Evolutionary conservation across 2,113 vertebrate species (phyloP).

Genomic region (Grallaria varia): DNA sequence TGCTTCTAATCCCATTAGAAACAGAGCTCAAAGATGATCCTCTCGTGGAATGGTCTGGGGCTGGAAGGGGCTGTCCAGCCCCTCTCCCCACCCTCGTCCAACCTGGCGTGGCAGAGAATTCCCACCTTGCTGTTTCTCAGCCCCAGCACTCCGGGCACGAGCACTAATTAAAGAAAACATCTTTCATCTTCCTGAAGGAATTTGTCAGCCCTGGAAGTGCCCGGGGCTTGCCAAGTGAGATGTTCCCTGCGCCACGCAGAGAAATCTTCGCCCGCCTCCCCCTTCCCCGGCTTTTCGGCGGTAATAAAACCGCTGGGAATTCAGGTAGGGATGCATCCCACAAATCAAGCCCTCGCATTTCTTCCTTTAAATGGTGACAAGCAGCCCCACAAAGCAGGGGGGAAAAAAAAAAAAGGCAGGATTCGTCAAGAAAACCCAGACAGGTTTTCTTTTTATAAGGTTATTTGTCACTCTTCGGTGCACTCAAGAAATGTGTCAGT

Average conservation of each 20-base stretch:
- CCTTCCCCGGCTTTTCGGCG: fast-evolving
- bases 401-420: background rate
- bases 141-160: background rate
- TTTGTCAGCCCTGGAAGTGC: background rate
- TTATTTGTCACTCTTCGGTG: background rate
- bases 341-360: background rate
- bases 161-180: background rate
- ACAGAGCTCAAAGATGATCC: background rate
- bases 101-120: background rate
- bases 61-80: background rate
- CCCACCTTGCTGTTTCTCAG: background rate
- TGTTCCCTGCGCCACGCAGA: background rate
- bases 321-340: background rate
- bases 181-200: background rate
- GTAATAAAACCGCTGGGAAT: background rate
- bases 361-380: background rate
- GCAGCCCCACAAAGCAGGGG: background rate
- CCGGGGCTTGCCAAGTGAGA: background rate
- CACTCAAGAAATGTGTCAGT: background rate
- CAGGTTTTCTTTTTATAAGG: background rate
- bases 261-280: background rate
- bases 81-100: background rate
- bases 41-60: background rate
- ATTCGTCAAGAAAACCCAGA: background rate
- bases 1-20: background rate